Evolutionary conservation across 2,888 invertebrate species (phyloP).

Genomic region (Aporophyla lueneburgensis): DNA sequence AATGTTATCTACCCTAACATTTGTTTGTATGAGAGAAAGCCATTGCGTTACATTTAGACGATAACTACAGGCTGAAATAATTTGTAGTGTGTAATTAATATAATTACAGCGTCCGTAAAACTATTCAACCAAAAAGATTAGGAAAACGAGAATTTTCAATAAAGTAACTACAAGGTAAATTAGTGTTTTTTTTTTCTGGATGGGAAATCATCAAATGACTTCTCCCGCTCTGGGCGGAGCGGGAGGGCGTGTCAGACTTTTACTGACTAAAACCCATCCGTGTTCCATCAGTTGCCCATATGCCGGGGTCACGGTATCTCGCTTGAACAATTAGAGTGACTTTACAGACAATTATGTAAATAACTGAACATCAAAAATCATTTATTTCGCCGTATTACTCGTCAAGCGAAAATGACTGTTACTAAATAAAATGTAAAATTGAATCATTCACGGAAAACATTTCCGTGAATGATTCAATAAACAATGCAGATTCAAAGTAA

Average conservation of each 20-base stretch:
- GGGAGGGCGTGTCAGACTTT: too few species aligned
- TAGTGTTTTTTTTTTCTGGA: too few species aligned
- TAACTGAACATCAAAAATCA: conserved; percentile 9
- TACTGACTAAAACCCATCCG: too few species aligned
- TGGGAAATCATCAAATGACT: too few species aligned
- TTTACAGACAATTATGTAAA: not conserved
- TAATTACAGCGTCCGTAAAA: not conserved
- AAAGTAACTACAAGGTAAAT: not conserved
- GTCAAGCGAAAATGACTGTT: not conserved
- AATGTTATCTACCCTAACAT: not conserved
- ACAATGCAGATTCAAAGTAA: conserved; percentile 19
- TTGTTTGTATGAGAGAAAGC: not conserved
- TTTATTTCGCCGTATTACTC: conserved; percentile 19
- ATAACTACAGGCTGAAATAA: not conserved
- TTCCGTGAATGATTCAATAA: conserved; percentile 28
- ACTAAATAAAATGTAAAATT: conserved; percentile 13
- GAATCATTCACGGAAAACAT: too few species aligned
- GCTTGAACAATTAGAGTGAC: not conserved
- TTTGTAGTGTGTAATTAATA: not conserved
- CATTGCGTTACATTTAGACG: not conserved
- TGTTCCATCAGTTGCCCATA: too few species aligned
- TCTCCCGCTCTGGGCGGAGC: too few species aligned
- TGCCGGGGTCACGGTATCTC: too few species aligned
- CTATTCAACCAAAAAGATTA: not conserved
- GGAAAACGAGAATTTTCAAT: not conserved